Percentiles rank a stretch among this genome's conserved stretches.
Conservation (phyloP, 2,888 invertebrate genomes). For the Deilephila elpenor region DNA sequence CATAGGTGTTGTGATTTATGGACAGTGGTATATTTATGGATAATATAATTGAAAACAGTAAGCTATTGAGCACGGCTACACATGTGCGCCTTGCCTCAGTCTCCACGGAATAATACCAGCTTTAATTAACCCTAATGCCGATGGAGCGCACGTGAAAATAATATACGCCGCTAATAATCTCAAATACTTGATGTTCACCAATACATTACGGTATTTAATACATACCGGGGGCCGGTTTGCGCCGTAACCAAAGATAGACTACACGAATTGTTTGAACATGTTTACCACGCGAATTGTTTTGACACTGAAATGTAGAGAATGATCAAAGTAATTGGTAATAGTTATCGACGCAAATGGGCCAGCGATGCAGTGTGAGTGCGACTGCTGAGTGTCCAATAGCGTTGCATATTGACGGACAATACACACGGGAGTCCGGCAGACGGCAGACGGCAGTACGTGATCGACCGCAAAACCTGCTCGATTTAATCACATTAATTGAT, state of each 20-base stretch:
- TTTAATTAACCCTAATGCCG: conserved; percentile 68
- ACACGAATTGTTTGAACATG: not conserved
- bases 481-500: conserved; percentile 80
- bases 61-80: not conserved
- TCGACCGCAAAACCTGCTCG: conserved; percentile 70
- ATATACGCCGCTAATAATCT: not conserved
- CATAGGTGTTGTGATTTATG: conserved; percentile 17
- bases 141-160: not conserved
- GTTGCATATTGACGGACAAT: conserved; percentile 50
- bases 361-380: not conserved
- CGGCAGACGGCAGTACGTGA: conserved; percentile 65
- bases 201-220: conserved; percentile 8
- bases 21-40: not conserved
- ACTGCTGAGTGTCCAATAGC: not conserved
- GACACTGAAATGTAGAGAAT: not conserved
- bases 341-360: conserved; percentile 20
- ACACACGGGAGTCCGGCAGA: conserved; percentile 46
- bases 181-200: conserved; percentile 7
- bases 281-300: not conserved
- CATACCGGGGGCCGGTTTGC: not conserved
- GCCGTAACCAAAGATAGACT: not conserved
- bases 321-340: not conserved
- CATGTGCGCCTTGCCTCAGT: not conserved
- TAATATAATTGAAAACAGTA: conserved; percentile 1
- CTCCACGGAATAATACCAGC: conserved; percentile 28